These are phyloP conservation scores for Aspiorhynchus laticeps DNA, from an alignment of 2,113 vertebrate species.

Conservation along the genomic window DNA sequence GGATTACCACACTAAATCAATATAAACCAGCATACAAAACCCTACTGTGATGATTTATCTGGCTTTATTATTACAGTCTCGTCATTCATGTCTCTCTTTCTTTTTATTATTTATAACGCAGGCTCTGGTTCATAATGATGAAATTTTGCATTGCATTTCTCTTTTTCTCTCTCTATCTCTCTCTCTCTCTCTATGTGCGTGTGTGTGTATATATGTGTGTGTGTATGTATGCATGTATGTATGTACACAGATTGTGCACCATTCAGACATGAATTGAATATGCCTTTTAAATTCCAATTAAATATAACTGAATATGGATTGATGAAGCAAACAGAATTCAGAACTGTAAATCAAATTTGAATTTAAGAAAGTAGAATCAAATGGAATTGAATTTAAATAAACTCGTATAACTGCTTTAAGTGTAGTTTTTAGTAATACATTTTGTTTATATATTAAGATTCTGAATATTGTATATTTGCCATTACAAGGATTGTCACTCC, in stretches of 20 bases:
- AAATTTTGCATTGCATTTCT: background rate
- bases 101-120: background rate
- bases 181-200: background rate
- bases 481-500: slow-evolving; percentile 9
- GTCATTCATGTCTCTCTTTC: background rate
- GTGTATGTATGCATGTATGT: background rate
- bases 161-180: no score
- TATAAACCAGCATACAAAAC: slow-evolving; percentile 21
- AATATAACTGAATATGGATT: no score
- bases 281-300: no score
- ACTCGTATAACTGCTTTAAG: background rate
- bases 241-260: background rate
- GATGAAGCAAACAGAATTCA: no score
- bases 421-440: background rate
- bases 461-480: background rate
- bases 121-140: background rate
- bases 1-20: slow-evolving; percentile 49
- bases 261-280: no score
- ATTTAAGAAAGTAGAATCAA: background rate
- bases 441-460: no score
- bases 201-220: background rate
- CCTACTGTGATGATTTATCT: background rate
- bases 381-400: background rate
- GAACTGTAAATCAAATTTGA: background rate
- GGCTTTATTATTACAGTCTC: background rate